Evolutionary conservation across 2,888 invertebrate genomes (phyloP).

Genomic region (Drosophila nr. fundita): DNA sequence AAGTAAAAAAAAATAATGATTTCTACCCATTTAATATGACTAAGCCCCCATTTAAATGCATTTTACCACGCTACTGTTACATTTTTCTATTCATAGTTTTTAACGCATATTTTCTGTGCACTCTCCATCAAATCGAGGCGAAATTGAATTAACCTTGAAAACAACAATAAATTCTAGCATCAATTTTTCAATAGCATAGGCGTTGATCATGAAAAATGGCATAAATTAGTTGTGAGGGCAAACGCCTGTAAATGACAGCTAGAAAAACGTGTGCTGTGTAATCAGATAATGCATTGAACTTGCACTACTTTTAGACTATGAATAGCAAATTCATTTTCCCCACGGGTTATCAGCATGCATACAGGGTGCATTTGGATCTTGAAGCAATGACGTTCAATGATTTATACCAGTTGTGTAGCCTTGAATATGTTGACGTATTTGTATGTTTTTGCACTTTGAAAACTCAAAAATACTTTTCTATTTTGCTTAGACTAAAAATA

Average conservation of each 20-base stretch:
- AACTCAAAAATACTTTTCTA: slow-evolving; percentile 22
- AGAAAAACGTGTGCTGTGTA: slow-evolving; percentile 42
- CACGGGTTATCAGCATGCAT: slow-evolving; percentile 34
- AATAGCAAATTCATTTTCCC: slow-evolving; percentile 10
- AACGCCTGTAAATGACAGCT: slow-evolving; percentile 23
- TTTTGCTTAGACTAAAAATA: slow-evolving; percentile 49
- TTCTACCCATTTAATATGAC: not conserved
- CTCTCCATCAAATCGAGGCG: slow-evolving; percentile 12
- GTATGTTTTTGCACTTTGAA: slow-evolving; percentile 21
- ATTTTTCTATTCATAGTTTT: not conserved
- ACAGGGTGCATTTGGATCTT: slow-evolving; percentile 15
- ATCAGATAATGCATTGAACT: slow-evolving; percentile 52
- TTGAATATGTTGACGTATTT: slow-evolving; percentile 40
- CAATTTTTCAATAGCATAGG: slow-evolving; percentile 6
- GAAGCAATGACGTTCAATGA: slow-evolving; percentile 4
- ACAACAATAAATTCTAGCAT: slow-evolving; percentile 39
- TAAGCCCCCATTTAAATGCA: not conserved
- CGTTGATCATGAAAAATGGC: slow-evolving; percentile 2
- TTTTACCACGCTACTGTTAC: not conserved
- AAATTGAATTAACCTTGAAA: slow-evolving; percentile 69
- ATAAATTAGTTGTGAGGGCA: slow-evolving; percentile 35
- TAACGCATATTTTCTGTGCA: not conserved
- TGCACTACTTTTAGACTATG: slow-evolving; percentile 20
- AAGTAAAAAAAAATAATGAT: too few species aligned
- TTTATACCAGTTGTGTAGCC: slow-evolving; percentile 22